phyloP scores from a whole-genome alignment of 1,140 invertebrate species.

The Trachelipus rathkii region DNA sequence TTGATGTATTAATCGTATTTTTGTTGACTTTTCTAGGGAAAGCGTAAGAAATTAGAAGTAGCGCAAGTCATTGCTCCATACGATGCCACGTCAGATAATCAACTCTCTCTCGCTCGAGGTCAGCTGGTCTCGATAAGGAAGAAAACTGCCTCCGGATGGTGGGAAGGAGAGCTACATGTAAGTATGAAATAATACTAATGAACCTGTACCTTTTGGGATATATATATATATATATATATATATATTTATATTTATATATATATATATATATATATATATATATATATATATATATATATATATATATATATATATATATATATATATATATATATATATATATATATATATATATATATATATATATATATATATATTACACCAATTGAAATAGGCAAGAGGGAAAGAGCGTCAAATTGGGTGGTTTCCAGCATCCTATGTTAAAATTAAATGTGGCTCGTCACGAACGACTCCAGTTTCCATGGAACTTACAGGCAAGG shows the following conservation, averaged over 20 bases:
- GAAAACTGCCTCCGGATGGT: constrained; percentile 95
- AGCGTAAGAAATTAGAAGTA: constrained; percentile 70
- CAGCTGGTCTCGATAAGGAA: constrained; percentile 93
- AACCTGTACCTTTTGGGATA: background rate
- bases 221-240: constrained; percentile 24
- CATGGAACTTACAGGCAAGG: constrained; percentile 38
- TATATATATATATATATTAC: background rate
- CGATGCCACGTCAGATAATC: constrained; percentile 80
- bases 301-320: constrained; percentile 8
- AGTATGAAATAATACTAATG: background rate
- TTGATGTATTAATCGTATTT: too few relatives aligned
- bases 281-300: constrained; percentile 20
- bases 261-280: constrained; percentile 22
- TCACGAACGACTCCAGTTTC: constrained; percentile 44
- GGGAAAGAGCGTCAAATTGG: constrained; percentile 92
- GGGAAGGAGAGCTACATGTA: constrained; percentile 96
- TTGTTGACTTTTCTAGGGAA: constrained; percentile 30
- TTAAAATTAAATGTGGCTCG: constrained; percentile 66
- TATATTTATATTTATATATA: constrained; percentile 20
- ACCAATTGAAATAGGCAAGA: constrained; percentile 64
- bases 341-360: background rate
- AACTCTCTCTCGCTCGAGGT: constrained; percentile 82
- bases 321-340: constrained; percentile 19
- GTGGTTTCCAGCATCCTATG: constrained; percentile 96
- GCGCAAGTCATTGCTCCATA: constrained; percentile 84